A percentile compares a stretch with the other conserved stretches of the same genome.
These are phyloP conservation scores for Drosophila paulistorum DNA, from an alignment of 1,140 invertebrate genomes.

Conservation along the genomic window DNA sequence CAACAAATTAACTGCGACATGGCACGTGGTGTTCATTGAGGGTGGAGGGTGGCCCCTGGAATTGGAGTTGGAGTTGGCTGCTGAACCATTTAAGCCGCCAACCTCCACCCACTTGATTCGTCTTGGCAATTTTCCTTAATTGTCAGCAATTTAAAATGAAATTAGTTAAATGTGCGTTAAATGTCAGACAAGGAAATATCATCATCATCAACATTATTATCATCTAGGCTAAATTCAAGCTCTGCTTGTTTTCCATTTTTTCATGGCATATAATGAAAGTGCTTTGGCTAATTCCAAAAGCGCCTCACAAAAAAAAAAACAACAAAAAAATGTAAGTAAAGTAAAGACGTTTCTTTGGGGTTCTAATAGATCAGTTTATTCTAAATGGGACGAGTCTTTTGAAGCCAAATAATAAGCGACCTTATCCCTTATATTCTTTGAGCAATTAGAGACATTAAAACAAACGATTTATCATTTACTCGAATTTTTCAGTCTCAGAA, in stretches of 20 bases:
- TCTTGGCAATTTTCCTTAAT: conserved; percentile 79
- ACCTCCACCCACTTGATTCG: conserved; percentile 48
- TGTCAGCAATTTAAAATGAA: conserved; percentile 81
- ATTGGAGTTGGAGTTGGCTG: conserved; percentile 24
- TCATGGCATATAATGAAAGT: background rate
- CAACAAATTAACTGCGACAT: conserved; percentile 82
- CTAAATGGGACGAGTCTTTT: too few relatives aligned
- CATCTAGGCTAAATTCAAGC: conserved; percentile 30
- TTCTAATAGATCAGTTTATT: too few relatives aligned
- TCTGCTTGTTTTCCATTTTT: conserved; percentile 30
- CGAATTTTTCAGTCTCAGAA: too few relatives aligned
- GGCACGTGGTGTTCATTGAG: conserved; percentile 65
- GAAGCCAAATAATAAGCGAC: too few relatives aligned
- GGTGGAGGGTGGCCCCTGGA: background rate
- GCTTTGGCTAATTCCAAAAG: background rate
- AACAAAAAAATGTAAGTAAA: too few relatives aligned
- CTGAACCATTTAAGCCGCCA: background rate
- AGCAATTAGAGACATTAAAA: too few relatives aligned
- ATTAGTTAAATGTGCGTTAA: conserved; percentile 79
- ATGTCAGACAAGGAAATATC: conserved; percentile 69
- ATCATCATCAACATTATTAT: conserved; percentile 29
- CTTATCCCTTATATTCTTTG: too few relatives aligned
- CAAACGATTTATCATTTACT: too few relatives aligned
- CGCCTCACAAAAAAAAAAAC: too few relatives aligned
- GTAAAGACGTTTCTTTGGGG: too few relatives aligned